Evolutionary conservation across 2,113 vertebrate genomes (phyloP).

Genomic region (Propithecus coquereli): DNA sequence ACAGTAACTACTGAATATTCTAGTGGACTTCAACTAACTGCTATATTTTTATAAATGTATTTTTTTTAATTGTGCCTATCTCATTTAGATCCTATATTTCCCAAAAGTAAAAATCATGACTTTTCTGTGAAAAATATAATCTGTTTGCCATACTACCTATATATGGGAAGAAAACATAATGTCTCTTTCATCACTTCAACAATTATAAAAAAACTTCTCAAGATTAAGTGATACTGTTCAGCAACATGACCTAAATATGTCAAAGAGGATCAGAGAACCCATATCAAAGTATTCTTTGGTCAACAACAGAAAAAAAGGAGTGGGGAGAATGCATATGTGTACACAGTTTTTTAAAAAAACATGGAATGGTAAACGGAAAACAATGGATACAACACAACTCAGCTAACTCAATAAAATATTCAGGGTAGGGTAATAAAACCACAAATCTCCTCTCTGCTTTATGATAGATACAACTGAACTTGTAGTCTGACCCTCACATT

Average conservation of each 20-base stretch:
- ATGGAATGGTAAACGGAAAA: background rate
- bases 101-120: constrained; percentile 24
- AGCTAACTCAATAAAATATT: background rate
- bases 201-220: constrained; percentile 76
- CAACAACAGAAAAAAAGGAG: constrained; percentile 60
- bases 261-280: constrained; percentile 77
- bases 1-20: background rate
- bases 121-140: background rate
- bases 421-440: background rate
- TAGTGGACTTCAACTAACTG: background rate
- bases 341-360: background rate
- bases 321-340: background rate
- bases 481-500: background rate
- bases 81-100: background rate
- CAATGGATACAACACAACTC: background rate
- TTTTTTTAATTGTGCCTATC: background rate
- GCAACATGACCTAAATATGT: constrained; percentile 79
- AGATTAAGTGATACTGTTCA: constrained; percentile 78
- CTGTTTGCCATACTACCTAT: background rate
- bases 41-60: background rate
- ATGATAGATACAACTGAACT: background rate
- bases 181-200: constrained; percentile 31
- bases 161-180: background rate
- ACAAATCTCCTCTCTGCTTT: background rate
- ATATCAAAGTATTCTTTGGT: constrained; percentile 75